A percentile compares a stretch with the other conserved stretches of the same genome.
Conservation (phyloP, 1,140 invertebrate genomes). For the Acromyrmex echinatior region DNA sequence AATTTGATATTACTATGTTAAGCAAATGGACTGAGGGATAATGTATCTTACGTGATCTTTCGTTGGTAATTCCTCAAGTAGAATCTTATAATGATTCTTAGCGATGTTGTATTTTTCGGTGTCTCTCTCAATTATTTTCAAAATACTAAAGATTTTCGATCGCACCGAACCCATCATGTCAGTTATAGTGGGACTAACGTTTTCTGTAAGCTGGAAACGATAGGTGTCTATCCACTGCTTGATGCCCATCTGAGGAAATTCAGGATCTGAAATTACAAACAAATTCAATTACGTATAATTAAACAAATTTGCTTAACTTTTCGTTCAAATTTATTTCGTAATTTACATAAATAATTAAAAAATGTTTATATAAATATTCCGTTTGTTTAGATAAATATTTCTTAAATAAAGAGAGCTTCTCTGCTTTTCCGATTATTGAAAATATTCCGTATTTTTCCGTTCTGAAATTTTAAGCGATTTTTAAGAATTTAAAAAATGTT, state of each 20-base stretch:
- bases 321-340: background rate
- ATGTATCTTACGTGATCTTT: constrained; percentile 76
- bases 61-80: constrained; percentile 66
- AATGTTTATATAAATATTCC: background rate
- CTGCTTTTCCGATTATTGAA: background rate
- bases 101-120: constrained; percentile 63
- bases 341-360: background rate
- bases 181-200: constrained; percentile 70
- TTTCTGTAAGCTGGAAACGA: constrained; percentile 44
- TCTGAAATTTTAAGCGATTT: background rate
- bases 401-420: background rate
- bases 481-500: background rate
- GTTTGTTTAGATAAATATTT: background rate
- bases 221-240: constrained; percentile 74
- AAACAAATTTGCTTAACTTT: background rate
- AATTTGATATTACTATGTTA: background rate
- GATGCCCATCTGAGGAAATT: constrained; percentile 75
- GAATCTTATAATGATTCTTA: constrained; percentile 74
- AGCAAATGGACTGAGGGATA: background rate
- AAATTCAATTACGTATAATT: background rate
- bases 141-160: constrained; percentile 79
- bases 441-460: background rate
- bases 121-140: constrained; percentile 74
- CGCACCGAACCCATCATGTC: constrained; percentile 76
- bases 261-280: constrained; percentile 64